Base-by-base conservation (phyloP, 2,888 invertebrate species). In the Lasioglossum morio region DNA sequence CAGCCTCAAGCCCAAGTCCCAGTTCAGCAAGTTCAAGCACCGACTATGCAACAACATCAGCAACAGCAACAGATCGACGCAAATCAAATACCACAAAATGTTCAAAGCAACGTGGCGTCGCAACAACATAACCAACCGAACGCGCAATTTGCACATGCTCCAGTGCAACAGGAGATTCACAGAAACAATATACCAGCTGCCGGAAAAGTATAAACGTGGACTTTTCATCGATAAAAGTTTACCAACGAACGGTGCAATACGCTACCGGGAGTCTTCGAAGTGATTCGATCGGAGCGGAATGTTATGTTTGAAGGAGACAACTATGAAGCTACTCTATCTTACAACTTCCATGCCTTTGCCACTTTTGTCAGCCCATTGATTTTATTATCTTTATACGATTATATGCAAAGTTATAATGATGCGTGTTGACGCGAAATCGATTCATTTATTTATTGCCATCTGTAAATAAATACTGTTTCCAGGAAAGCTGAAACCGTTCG, bases 51-150 rank as follows among this genome's bases (percentile, higher is more conserved):
- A 19, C 63, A 63, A 5, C 27, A 27, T 3, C 57, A 53, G 7
- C 53, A 53, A 53, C 48, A 1, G 30, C 63, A 63, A 12, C 69
- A 79, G 30, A 73, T 60, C 16, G 0, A 14, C 0, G 7, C 69
- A 78, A 85, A 91, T 70, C 88, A 89, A 73, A 90, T 89, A 53
- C 79, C 77, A 27, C 93, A 92, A 77, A 86, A 85, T 53, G 60
- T 70, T 78, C 82, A 89, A 80, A 72, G 27, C 46, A 86, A 84
- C 30, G 84, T 69, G 16, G 84, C 87, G 8, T 78, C 75, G 10
- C 87, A 84, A 43, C 87, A 88, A 69, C 77, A 78, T 30, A 85
- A 57, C 40, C 91, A 92, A n/a, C 7, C 16, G 70, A 82, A 83
- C n/a, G 90, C 73, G 34, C 88, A 85, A 53, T 72, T 40, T 34